Percentiles rank a stretch among this genome's conserved stretches.
Evolutionary conservation across 2,113 vertebrate genomes (phyloP).

Genomic region (Phaetusa simplex): DNA sequence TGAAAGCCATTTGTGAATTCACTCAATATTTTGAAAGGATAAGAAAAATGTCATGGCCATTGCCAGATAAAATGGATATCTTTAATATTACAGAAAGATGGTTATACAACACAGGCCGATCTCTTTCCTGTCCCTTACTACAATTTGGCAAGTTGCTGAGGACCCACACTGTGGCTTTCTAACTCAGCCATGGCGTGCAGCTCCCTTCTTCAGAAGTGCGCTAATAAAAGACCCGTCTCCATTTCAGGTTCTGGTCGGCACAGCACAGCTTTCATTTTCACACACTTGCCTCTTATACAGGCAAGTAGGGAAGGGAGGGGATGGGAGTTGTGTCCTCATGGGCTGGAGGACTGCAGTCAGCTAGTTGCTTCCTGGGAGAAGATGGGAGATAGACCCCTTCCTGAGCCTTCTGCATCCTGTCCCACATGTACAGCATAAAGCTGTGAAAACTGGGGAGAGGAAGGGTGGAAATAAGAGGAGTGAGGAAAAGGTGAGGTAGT

Average conservation of each 20-base stretch:
- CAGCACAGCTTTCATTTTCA: not conserved
- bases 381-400: not conserved
- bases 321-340: not conserved
- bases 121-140: not conserved
- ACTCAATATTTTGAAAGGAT: conserved; percentile 22
- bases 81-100: not conserved
- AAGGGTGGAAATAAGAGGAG: not conserved
- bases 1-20: conserved; percentile 11
- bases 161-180: not conserved
- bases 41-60: conserved; percentile 24
- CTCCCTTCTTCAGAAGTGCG: not conserved
- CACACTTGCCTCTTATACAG: not conserved
- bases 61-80: not conserved
- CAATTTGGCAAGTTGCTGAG: not conserved
- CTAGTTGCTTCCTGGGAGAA: not conserved
- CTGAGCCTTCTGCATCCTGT: not conserved
- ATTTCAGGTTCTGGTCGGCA: not conserved
- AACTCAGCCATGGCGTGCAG: not conserved
- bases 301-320: not conserved
- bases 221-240: not conserved
- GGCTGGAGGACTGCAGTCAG: not conserved
- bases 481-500: not conserved
- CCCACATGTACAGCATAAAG: not conserved
- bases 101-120: not conserved
- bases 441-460: not conserved